Percentiles rank a stretch among this genome's conserved stretches.
phyloP scores from a whole-genome alignment of 1,140 invertebrate genomes.

The Drosophila nasuta region DNA sequence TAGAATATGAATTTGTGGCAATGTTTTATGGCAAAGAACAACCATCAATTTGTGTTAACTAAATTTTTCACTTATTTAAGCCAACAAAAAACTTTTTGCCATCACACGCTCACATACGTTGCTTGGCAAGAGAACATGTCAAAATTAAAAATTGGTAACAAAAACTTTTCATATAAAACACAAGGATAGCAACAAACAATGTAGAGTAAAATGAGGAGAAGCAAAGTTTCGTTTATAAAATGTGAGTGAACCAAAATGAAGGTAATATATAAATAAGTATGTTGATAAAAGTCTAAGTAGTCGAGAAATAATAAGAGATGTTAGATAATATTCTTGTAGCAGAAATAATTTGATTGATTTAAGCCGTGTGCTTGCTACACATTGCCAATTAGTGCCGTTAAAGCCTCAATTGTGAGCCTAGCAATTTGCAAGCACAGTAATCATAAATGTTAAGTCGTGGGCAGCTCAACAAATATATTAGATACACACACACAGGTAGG shows the following conservation, averaged over 20 bases:
- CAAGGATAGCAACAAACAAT: background rate
- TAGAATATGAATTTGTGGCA: background rate
- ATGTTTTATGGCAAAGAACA: background rate
- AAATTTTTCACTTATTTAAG: slow-evolving; percentile 10
- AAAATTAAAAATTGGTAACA: slow-evolving; percentile 54
- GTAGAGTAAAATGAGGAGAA: slow-evolving; percentile 5
- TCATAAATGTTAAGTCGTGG: slow-evolving; percentile 57
- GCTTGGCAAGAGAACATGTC: background rate
- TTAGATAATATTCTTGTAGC: background rate
- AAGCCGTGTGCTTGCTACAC: slow-evolving; percentile 6
- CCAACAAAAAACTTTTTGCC: slow-evolving; percentile 23
- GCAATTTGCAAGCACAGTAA: slow-evolving; percentile 57
- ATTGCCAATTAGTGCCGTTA: slow-evolving; percentile 61
- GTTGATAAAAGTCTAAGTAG: background rate
- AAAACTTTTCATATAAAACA: slow-evolving; percentile 61
- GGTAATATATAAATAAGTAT: background rate
- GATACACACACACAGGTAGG: slow-evolving; percentile 5
- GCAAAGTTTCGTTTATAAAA: slow-evolving; percentile 15
- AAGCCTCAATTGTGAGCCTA: slow-evolving; percentile 31
- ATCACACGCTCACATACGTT: background rate
- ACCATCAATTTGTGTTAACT: background rate
- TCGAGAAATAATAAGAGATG: background rate
- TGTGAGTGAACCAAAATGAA: background rate
- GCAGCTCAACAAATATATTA: slow-evolving; percentile 53
- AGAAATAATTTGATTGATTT: slow-evolving; percentile 50